Evolutionary conservation across 2,797 vertebrate genomes (phyloP), one percentile per base, ranked within the genome.

Genomic region (Sebastes paucispinis): DNA sequence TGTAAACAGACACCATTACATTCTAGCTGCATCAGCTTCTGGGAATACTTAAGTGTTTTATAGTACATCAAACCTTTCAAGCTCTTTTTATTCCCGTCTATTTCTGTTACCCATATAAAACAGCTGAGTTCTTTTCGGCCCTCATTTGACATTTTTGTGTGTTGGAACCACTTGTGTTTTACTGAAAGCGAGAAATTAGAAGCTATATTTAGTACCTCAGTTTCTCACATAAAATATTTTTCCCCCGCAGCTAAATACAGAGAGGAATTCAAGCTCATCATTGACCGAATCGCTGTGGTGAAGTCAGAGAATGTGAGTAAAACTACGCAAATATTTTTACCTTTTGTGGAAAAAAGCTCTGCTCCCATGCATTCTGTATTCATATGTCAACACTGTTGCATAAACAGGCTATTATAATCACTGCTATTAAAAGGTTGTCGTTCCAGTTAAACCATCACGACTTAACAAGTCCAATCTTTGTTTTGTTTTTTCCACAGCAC

Each of bases 261-360:
- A 90, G 96, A 96, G 81, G 95, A 96, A 87, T 96, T 96, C 94
- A 96, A 96, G 87, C 87, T 92, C 85, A 93, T 96, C 87, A 94
- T 96, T 12, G 95, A 96, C 93, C 88, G 92, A 25, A 95, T 96
- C 14, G 96, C 96, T 31, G 91, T 96, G 81, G 93, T 95, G 87
- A 96, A 96, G 88, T 95, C 95, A 1, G 96, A 96, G 89, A 95
- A 95, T 71, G 96, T 96, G 73, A 96, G 96, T 96, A 63, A 64
- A 62, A 80, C 79, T 66, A 20, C 13, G 36, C 2, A 65, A 71
- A 82, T 79, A 43, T 52, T 77, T 80, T 84, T 25, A 83, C 86
- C 88, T 80, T 91, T 76, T 91, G 65, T 79, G 85, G 89, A 34
- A 77, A 62, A 86, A 64, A 25, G 31, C 47, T 72, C 13, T 18